A percentile compares a stretch with the other conserved stretches of the same genome.
Evolutionary conservation across 2,113 vertebrate genomes (phyloP).

Genomic region (Corythornis cristatus): DNA sequence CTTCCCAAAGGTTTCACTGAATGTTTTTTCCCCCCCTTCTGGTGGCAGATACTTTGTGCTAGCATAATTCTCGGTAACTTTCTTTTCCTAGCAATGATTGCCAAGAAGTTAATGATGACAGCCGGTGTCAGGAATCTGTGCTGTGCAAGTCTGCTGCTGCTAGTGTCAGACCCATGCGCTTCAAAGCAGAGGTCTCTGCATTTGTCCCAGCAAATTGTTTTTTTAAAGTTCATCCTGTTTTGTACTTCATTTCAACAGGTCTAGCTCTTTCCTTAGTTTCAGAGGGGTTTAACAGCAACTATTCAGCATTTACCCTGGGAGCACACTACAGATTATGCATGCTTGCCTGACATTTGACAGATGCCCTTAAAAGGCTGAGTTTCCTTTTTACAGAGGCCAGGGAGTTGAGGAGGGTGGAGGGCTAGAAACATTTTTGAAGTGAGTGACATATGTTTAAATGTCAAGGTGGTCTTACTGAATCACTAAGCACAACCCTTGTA

Average conservation of each 20-base stretch:
- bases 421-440: slow-evolving; percentile 55
- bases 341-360: slow-evolving; percentile 62
- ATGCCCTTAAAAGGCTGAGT: slow-evolving; percentile 28
- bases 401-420: slow-evolving; percentile 30
- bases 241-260: slow-evolving; percentile 12
- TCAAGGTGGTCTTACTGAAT: slow-evolving; percentile 56
- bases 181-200: not conserved
- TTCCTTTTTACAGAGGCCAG: slow-evolving; percentile 27
- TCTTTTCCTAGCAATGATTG: slow-evolving; percentile 4
- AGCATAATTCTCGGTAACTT: slow-evolving; percentile 13
- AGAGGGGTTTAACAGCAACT: slow-evolving; percentile 12
- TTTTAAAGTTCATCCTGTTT: not conserved
- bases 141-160: not conserved
- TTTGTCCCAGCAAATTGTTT: slow-evolving; percentile 3
- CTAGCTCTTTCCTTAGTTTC: slow-evolving; percentile 5
- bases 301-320: slow-evolving; percentile 45
- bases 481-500: not conserved
- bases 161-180: not conserved
- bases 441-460: slow-evolving; percentile 37
- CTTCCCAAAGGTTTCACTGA: not conserved
- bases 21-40: not conserved
- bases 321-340: slow-evolving; percentile 50
- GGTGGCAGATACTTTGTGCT: not conserved
- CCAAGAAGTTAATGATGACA: slow-evolving; percentile 55
- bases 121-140: rapidly evolving